Evolutionary conservation across 2,797 vertebrate species (phyloP), one percentile per base, ranked within the genome.

Genomic region (Halcyon smyrnensis): DNA sequence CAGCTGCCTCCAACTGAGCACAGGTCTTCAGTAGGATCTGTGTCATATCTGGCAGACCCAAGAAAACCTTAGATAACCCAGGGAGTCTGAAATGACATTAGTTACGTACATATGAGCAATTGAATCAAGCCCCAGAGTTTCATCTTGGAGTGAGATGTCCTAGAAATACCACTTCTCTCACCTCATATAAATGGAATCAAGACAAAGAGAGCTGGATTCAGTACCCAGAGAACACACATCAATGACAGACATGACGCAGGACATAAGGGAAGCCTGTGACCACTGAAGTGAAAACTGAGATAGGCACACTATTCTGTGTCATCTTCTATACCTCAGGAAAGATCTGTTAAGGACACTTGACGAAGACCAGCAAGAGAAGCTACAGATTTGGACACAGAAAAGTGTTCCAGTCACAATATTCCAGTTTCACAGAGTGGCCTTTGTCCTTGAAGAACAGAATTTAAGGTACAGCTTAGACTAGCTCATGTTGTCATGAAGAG

Each of bases 181-280:
- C 17, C 39, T 76, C 19, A 9, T 8, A 51, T 50, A 27, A 71
- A 78, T 3, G 32, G 20, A 82, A 76, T 73, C 18, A 69, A 62
- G 70, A 51, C 25, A 70, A 43, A 5, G 9, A 32, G 39, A 93
- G 48, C 6, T 34, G n/a, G 32, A 73, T 23, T 73, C 21, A 54
- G 30, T 20, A 39, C 43, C 70, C 6, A 8, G 67, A 70, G 37
- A 84, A 75, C 5, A 23, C 45, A 30, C 0, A 0, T 43, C 2
- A 1, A 36, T 39, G n/a, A n/a, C 28, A 74, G 60, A 63, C 17
- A 37, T 3, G 16, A 48, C 39, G 46, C 51, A 39, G 37, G 18
- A 65, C 2, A 0, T 2, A 39, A 30, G 11, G 9, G 23, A 57
- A 73, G 24, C 23, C 15, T 82, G 9, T 36, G 46, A 7, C 34